Evolutionary conservation across 2,113 vertebrate genomes (phyloP).

Genomic region (Colossoma macropomum): DNA sequence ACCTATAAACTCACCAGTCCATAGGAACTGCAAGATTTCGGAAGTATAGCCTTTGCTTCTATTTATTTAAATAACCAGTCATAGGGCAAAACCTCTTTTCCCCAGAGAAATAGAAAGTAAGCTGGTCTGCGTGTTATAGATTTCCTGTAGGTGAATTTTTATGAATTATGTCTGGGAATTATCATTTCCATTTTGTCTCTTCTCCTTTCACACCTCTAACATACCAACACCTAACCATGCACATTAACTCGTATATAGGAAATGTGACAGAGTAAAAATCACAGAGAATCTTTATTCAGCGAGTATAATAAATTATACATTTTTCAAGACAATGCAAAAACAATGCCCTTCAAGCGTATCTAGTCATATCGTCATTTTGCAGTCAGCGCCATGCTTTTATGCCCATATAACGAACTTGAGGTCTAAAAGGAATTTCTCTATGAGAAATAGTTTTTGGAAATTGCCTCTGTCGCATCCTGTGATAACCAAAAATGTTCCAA

Average conservation of each 20-base stretch:
- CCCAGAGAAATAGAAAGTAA: constrained; percentile 15
- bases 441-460: too few species aligned
- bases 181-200: background rate
- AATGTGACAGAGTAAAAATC: constrained; percentile 39
- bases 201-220: background rate
- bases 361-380: too few species aligned
- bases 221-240: background rate
- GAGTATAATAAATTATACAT: constrained; percentile 16
- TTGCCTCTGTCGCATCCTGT: too few species aligned
- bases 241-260: constrained; percentile 3
- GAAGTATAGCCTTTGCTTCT: too few species aligned
- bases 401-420: too few species aligned
- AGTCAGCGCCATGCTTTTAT: too few species aligned
- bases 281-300: constrained; percentile 43
- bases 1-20: too few species aligned
- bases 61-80: too few species aligned
- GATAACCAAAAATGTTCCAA: too few species aligned
- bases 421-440: too few species aligned
- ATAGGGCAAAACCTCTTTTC: background rate
- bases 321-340: constrained; percentile 70
- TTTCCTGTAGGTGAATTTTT: constrained; percentile 20
- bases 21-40: too few species aligned
- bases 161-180: background rate
- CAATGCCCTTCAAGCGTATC: too few species aligned
- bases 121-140: background rate